A percentile compares a stretch with the other conserved stretches of the same genome.
phyloP scores from a whole-genome alignment of 2,113 vertebrate species.

The Sylvia atricapilla region DNA sequence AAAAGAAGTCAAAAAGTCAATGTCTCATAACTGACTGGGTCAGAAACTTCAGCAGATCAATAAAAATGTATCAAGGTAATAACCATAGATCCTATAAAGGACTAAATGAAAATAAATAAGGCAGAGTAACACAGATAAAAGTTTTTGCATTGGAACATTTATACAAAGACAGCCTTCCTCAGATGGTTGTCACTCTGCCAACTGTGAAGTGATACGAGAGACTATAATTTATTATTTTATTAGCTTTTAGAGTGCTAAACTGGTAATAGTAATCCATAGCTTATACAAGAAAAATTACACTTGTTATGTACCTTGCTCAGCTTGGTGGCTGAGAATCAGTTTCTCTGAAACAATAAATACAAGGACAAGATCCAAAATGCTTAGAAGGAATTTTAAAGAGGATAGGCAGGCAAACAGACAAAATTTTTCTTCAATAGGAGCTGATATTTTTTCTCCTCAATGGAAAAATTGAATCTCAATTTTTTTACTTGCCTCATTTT shows the following conservation, averaged over 20 bases:
- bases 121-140: neutral
- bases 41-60: neutral
- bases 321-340: neutral
- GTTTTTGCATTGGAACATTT: neutral
- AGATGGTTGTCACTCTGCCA: neutral
- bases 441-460: fast-evolving
- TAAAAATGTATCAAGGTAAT: neutral
- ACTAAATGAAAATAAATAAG: neutral
- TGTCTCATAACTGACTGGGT: neutral
- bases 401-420: neutral
- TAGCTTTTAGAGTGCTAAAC: neutral
- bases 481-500: neutral
- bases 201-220: neutral
- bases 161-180: neutral
- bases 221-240: neutral
- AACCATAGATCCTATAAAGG: neutral
- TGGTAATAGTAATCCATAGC: neutral
- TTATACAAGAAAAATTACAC: neutral
- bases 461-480: neutral
- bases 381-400: neutral
- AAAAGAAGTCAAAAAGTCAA: neutral
- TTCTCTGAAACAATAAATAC: neutral
- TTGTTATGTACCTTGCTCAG: neutral
- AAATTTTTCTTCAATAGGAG: neutral
- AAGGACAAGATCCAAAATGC: neutral